These are phyloP conservation scores for Anneissia japonica DNA, from an alignment of 35 echinoderm and acorn worm species.

Conservation along the genomic window DNA sequence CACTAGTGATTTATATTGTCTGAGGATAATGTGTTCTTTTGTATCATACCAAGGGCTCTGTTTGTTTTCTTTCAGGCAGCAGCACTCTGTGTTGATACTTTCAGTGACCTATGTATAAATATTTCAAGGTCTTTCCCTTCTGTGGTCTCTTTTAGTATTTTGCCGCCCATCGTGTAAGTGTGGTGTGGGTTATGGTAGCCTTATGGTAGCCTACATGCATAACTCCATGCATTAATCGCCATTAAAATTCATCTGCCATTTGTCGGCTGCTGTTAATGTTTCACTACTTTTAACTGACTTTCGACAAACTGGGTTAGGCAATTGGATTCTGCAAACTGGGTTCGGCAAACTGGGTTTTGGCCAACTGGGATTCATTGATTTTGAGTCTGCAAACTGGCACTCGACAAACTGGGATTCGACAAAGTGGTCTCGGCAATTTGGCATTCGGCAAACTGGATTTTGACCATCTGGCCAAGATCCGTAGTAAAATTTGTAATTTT, in stretches of 20 bases:
- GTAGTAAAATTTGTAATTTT: no score
- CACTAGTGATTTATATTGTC: background rate
- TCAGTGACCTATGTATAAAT: background rate
- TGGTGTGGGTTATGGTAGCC: background rate
- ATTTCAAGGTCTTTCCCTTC: constrained; percentile 1
- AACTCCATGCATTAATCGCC: background rate
- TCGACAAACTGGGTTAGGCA: no score
- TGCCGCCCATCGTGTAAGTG: background rate
- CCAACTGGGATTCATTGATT: no score
- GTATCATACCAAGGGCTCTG: background rate
- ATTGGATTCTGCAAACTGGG: no score
- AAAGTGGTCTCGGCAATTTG: no score
- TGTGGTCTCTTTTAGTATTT: background rate
- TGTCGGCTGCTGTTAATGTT: no score
- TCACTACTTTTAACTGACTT: no score
- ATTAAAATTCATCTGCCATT: constrained; percentile 16
- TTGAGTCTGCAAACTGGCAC: no score
- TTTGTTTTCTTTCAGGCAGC: background rate
- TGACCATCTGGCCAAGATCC: no score
- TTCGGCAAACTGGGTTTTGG: no score
- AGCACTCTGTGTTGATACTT: background rate
- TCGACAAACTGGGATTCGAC: no score
- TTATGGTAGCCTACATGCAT: constrained; percentile 1
- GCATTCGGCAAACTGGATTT: no score
- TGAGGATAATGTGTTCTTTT: background rate